Evolutionary conservation across 2,797 vertebrate genomes (phyloP).

Genomic region (Ctenopoma kingsleyae): DNA sequence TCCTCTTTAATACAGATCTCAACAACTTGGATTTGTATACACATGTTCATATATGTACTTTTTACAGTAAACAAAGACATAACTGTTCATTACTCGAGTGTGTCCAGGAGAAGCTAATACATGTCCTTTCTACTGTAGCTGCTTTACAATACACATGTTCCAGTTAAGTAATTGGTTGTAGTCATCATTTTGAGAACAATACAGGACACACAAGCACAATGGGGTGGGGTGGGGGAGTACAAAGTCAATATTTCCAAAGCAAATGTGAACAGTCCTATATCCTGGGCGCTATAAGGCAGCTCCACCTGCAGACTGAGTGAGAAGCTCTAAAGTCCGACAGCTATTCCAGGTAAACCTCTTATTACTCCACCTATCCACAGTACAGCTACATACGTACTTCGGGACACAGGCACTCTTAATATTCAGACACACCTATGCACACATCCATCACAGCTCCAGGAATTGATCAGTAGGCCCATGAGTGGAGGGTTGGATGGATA

Average conservation of each 20-base stretch:
- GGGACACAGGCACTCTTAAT: constrained; percentile 60
- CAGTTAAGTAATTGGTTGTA: constrained; percentile 73
- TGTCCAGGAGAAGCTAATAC: constrained; percentile 42
- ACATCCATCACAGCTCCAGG: constrained; percentile 52
- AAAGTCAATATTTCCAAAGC: constrained; percentile 69
- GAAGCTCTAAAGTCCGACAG: constrained; percentile 37
- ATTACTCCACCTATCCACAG: constrained; percentile 62
- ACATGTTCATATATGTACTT: constrained; percentile 36
- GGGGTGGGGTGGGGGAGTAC: constrained; percentile 24
- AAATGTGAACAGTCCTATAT: constrained; percentile 75
- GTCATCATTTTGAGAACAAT: constrained; percentile 63
- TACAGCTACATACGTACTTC: constrained; percentile 77
- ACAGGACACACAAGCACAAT: constrained; percentile 70
- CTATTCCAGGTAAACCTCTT: constrained; percentile 48
- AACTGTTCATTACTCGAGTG: constrained; percentile 49
- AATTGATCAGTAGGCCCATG: constrained; percentile 78
- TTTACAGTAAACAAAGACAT: constrained; percentile 67
- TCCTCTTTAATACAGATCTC: constrained; percentile 21
- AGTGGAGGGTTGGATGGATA: constrained; percentile 51
- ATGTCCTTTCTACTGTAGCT: constrained; percentile 49
- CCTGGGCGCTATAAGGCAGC: constrained; percentile 48
- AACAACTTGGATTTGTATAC: constrained; percentile 36
- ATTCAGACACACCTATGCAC: constrained; percentile 55
- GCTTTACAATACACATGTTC: constrained; percentile 72
- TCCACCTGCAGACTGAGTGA: constrained; percentile 43